These are phyloP conservation scores for Rutilus rutilus DNA, from an alignment of 2,113 vertebrate species.

Conservation along the genomic window DNA sequence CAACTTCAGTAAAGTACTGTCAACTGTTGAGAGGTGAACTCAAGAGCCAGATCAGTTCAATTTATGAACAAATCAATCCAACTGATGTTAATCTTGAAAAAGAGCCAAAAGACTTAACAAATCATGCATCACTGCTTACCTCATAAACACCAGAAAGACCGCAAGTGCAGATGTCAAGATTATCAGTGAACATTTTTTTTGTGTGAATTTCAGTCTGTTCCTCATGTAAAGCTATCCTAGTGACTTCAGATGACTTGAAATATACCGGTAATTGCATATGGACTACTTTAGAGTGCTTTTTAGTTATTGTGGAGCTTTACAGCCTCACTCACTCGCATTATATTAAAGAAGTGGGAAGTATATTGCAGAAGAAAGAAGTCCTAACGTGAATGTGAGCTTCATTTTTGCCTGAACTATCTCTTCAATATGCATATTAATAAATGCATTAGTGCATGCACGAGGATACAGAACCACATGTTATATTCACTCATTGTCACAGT, in stretches of 20 bases:
- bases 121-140: background rate
- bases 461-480: background rate
- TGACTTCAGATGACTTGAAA: background rate
- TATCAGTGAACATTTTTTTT: background rate
- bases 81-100: too few species aligned
- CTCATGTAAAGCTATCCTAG: background rate
- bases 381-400: background rate
- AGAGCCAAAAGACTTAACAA: too few species aligned
- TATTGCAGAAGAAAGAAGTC: background rate
- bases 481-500: background rate
- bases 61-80: background rate
- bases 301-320: background rate
- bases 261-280: background rate
- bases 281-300: background rate
- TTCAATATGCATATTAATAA: background rate
- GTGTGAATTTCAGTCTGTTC: background rate
- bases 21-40: background rate
- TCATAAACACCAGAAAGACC: background rate
- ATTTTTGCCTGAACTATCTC: background rate
- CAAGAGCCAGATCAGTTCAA: background rate
- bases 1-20: background rate
- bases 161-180: background rate
- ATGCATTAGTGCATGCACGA: constrained; percentile 13
- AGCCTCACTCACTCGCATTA: background rate
- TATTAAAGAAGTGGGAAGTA: too few species aligned